Evolutionary conservation across 2,113 vertebrate species (phyloP), one percentile per base, ranked within the genome.

Genomic region (Cavia porcellus): DNA sequence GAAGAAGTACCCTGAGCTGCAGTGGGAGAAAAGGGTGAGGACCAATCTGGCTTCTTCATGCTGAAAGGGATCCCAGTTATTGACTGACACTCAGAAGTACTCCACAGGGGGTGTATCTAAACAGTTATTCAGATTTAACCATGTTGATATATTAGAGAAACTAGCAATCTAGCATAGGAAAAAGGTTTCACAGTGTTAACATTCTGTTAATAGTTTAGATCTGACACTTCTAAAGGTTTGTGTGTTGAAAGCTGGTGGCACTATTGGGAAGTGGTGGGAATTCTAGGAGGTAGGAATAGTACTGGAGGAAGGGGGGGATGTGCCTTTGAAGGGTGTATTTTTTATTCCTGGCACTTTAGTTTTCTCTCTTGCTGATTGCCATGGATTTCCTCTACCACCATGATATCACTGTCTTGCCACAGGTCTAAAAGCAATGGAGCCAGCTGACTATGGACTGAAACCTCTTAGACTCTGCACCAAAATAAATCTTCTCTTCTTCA

Each of bases 111-210:
- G 55, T 57, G 17, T 57, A 57, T 0, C 55, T 57, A 57, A 57
- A 57, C 55, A 90, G 22, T 62, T 86, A 74, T 47, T 89, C 30
- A 86, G 74, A 57, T 62, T 50, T 50, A 35, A 82, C 89, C 19
- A 81, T 75, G 94, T 86, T 80, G 45, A 74, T 86, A 20, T 75
- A 59, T 59, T 25, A 90, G 11, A 30, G 42, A 70, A 91, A 91
- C 66, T 7, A 86, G 17, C 17, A 92, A 35, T 25, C 81, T 7
- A 88, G 13, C 42, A 88, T 70, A 79, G 94, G 61, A 45, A 91
- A 96, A 77, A 91, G 47, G 15, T 20, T 94, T 94, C 15, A 57
- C 32, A 75, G 7, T 92, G 28, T 94, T 66, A 94, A n/a, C 9
- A n/a, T 79, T 79, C 75, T 79, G 45, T 77, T 77, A 50, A 42